phyloP scores from a whole-genome alignment of 2,888 invertebrate genomes.

The Oxycera nigricornis region DNA sequence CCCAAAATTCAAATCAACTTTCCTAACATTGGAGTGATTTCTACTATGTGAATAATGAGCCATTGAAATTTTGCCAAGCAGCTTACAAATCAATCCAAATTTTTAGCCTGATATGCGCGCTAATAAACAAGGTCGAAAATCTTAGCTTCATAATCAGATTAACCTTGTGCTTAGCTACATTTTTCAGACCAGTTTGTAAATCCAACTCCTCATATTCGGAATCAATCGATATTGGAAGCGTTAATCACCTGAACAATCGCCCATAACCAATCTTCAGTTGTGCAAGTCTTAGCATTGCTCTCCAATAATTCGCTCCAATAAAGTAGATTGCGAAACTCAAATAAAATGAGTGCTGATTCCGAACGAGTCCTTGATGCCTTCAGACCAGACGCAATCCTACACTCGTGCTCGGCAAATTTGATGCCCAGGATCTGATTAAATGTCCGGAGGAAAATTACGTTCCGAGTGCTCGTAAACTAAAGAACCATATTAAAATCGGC shows the following conservation, averaged over 20 bases:
- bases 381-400: conserved; percentile 29
- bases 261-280: background rate
- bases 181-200: background rate
- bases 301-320: too few species aligned
- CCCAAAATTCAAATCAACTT: too few species aligned
- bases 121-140: background rate
- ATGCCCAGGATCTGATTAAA: conserved; percentile 43
- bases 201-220: background rate
- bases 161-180: background rate
- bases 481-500: conserved; percentile 18
- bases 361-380: background rate
- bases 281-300: background rate
- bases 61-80: too few species aligned
- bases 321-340: too few species aligned
- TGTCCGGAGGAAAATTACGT: conserved; percentile 40
- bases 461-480: conserved; percentile 22
- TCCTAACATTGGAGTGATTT: too few species aligned
- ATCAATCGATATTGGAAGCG: background rate
- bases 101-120: too few species aligned
- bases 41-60: too few species aligned
- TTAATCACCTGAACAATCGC: background rate
- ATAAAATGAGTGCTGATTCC: too few species aligned
- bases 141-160: background rate
- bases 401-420: conserved; percentile 43
- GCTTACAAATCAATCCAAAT: too few species aligned